Base-by-base conservation (phyloP, 1,140 invertebrate genomes). In the Araneus ventricosus region DNA sequence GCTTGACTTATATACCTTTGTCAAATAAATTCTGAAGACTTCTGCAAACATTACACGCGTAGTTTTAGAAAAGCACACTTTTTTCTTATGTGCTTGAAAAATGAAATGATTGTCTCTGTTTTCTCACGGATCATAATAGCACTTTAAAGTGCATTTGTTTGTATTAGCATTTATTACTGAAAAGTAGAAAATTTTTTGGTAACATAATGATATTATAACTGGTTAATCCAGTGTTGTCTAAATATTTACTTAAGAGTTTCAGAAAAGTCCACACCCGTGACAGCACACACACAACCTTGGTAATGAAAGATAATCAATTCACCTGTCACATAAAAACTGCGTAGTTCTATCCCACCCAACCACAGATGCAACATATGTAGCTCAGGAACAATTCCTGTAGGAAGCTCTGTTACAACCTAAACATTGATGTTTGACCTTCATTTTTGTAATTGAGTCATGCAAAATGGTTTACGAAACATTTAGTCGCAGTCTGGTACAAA, bases 271-370 rank as follows among this genome's bases (percentile, higher is more conserved):
- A 75, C 67, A 30, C 67, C 67, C 27, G 27, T 4, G 20, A 75
- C 27, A 75, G 30, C 27, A 30, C 27, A 34, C 27, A 30, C 7
- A 7, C 20, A 75, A 75, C 80, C 80, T 84, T 84, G 80, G 80
- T 84, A 84, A 84, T 84, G 80, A 84, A 84, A 24, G 45, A 84
- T 52, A 41, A 84, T 84, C 80, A 41, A 84, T 84, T 84, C 80
- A 45, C 39, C 39, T n/a, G 80, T 84, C 80, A 84, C 22, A 84
- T 27, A n/a, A 45, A 45, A 41, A 84, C 52, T 45, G 80, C 80
- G 80, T 27, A 27, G 80, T 84, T 27, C 24, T 22, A 84, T 24
- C 80, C 80, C 80, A 84, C 80, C 80, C 45, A 27, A 37, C 20
- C 34, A 41, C 34, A 41, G 41, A 52, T 27, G 39, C 1, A 84